Evolutionary conservation across 2,113 vertebrate genomes (phyloP).

Genomic region (Phyllostomus discolor): DNA sequence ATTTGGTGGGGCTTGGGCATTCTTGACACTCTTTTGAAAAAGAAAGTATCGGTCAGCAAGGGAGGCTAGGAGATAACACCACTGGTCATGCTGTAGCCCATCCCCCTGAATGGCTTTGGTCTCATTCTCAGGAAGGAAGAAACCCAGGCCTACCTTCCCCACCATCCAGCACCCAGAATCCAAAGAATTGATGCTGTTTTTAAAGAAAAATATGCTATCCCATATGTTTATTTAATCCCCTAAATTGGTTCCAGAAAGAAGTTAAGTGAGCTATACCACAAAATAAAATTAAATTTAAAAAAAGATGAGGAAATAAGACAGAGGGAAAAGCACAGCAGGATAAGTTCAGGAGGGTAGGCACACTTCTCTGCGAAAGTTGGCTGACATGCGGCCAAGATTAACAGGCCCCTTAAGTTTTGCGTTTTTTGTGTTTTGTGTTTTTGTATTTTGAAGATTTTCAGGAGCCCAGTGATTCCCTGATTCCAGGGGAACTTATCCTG

Average conservation of each 20-base stretch:
- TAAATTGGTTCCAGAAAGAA: constrained; percentile 20
- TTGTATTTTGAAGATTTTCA: neutral
- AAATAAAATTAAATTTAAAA: neutral
- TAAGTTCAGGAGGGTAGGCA: neutral
- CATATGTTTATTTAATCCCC: neutral
- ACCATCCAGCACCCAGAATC: neutral
- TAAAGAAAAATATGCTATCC: neutral
- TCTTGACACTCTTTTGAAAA: neutral
- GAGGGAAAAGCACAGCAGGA: neutral
- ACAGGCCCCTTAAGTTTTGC: neutral
- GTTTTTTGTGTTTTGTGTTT: too few species aligned
- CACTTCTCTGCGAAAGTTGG: neutral
- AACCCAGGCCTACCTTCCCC: neutral
- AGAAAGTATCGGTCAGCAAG: neutral
- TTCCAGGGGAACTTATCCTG: neutral
- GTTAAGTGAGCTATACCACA: neutral
- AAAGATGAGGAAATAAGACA: neutral
- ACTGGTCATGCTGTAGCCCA: neutral
- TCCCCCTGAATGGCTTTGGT: neutral
- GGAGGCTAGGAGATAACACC: neutral
- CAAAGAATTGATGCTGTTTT: neutral
- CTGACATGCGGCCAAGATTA: neutral
- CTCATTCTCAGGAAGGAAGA: neutral
- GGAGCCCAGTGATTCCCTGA: neutral
- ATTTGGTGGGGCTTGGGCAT: neutral